Conservation (phyloP, 2,113 vertebrate species). For the Syngnathus typhle region DNA sequence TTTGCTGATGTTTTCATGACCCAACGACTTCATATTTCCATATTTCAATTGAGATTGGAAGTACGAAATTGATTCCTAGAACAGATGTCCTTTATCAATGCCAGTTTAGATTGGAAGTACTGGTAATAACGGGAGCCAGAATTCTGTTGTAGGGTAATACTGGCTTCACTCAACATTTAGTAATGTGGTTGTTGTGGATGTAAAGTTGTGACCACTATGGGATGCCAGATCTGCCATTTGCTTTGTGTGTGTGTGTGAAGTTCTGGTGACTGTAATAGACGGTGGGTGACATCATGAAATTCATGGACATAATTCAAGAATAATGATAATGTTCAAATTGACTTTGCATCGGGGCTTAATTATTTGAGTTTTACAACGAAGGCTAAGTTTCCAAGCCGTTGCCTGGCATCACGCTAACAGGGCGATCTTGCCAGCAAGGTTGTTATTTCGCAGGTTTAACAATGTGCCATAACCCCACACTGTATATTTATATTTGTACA, state of each 20-base stretch:
- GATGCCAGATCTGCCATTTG: background rate
- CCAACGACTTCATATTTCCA: background rate
- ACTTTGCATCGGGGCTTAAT: background rate
- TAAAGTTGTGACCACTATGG: background rate
- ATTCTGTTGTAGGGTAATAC: background rate
- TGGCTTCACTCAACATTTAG: background rate
- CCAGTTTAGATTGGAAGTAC: too few species aligned
- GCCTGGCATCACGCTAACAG: background rate
- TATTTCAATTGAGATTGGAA: background rate
- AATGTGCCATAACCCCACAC: constrained; percentile 52
- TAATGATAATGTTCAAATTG: background rate
- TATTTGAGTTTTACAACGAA: background rate
- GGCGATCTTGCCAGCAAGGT: background rate
- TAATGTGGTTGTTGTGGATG: background rate
- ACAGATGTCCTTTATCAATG: background rate
- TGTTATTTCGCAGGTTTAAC: background rate
- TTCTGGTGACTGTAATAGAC: background rate
- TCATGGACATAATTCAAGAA: background rate
- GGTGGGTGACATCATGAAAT: background rate
- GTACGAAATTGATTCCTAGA: background rate
- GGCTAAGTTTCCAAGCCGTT: background rate
- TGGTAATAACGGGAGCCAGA: too few species aligned
- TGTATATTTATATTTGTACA: constrained; percentile 6
- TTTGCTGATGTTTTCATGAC: too few species aligned
- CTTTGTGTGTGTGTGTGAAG: background rate